Percentiles rank a stretch among this genome's conserved stretches.
Evolutionary conservation across 2,888 invertebrate species (phyloP).

Genomic region (Drosophila crucigera): DNA sequence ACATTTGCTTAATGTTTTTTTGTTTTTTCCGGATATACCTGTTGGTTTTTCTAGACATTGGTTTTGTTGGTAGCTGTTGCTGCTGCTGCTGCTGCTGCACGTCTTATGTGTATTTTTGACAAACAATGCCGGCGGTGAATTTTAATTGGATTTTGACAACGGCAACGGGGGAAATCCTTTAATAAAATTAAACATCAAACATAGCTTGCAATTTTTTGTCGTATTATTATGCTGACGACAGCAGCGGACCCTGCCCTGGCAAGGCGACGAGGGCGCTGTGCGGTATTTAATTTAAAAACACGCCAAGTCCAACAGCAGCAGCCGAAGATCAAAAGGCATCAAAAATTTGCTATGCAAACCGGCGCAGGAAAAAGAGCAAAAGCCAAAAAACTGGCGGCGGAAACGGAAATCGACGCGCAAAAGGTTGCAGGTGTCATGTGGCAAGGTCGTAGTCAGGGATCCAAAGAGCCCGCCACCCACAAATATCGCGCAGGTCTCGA

Average conservation of each 20-base stretch:
- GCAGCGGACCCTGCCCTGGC: slow-evolving; percentile 41
- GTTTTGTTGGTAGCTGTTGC: slow-evolving; percentile 17
- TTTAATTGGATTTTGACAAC: slow-evolving; percentile 83
- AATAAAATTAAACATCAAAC: slow-evolving; percentile 82
- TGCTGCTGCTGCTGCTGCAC: slow-evolving; percentile 12
- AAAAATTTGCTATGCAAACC: slow-evolving; percentile 58
- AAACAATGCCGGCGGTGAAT: slow-evolving; percentile 81
- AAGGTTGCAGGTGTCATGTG: slow-evolving; percentile 82
- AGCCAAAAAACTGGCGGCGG: slow-evolving; percentile 66
- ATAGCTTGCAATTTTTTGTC: slow-evolving; percentile 78
- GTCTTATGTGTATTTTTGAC: slow-evolving; percentile 72
- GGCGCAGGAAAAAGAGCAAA: slow-evolving; percentile 49
- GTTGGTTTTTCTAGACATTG: slow-evolving; percentile 36
- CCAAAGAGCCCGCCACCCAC: background rate
- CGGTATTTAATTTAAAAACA: slow-evolving; percentile 83
- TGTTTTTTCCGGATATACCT: slow-evolving; percentile 16
- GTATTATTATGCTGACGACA: slow-evolving; percentile 77
- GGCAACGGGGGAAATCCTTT: slow-evolving; percentile 71
- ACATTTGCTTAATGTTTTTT: background rate
- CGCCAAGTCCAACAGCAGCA: slow-evolving; percentile 79
- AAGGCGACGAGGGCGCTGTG: slow-evolving; percentile 28
- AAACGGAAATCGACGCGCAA: slow-evolving; percentile 82
- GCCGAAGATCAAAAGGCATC: slow-evolving; percentile 80
- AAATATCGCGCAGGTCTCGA: slow-evolving; percentile 32
- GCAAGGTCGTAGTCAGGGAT: slow-evolving; percentile 57